Base-by-base conservation (phyloP, 37 sponge, comb jelly and placozoan genomes). In the Tethya wilhelma region DNA sequence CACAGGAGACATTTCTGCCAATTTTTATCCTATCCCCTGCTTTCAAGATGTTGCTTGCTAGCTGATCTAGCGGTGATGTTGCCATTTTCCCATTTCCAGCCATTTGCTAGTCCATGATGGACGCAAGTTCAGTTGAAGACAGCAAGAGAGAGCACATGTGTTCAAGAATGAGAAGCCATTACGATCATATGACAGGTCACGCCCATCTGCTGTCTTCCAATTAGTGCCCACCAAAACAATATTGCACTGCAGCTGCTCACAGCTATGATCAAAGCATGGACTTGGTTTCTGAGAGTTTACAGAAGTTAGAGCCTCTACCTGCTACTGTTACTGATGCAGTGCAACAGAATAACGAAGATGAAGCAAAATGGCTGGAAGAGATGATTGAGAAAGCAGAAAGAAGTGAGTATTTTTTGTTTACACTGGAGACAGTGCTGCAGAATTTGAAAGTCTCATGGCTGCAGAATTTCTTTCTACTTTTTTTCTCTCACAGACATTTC, bases 321-420 rank as follows among this genome's bases (percentile, higher is more conserved):
- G 11, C 44, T 14, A 28, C 71, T 38, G 3, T 59, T 14, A 2
- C 34, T 5, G 4, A 22, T 38, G 75, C 8, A 49, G 44, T 2
- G 29, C n/a, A 44, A 59, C n/a, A n/a, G n/a, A 59, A 38, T 3
- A 17, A 26, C 29, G 44, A 28, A 31, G 71, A 38, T 1, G 73
- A 53, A 31, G 70, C 20, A 55, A 36, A 62, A 33, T 78, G 80
- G 82, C 45, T 81, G 32, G 71, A 88, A 34, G 71, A 69, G 29
- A 75, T 80, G 60, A 56, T 14, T 26, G 87, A 87, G 44, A 73
- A 68, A 33, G 60, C 78, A n/a, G 58, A 80, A 23, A 73, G 87
- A 46, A 74, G 79, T 67, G 46, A 33, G 66, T 31, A 8, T 46
- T 29, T 30, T 20, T 2, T 69, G 19, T 2, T 26, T 20, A 11